phyloP scores from a whole-genome alignment of 1,140 invertebrate species.

The Lamellibrachia luymesi region DNA sequence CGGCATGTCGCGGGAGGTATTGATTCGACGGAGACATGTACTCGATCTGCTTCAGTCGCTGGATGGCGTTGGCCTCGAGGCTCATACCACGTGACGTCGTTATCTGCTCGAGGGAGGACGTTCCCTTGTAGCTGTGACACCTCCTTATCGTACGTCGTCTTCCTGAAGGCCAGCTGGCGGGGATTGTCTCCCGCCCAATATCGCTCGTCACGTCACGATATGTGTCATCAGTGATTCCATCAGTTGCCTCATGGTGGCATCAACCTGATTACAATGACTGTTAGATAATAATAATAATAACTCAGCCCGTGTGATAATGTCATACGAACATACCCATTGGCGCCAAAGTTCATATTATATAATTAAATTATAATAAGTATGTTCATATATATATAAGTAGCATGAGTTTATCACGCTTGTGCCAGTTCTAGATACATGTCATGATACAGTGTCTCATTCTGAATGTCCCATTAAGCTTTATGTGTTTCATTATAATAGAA shows the following conservation, averaged over 20 bases:
- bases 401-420: too few relatives aligned
- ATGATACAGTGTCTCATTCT: too few relatives aligned
- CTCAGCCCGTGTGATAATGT: not conserved
- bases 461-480: too few relatives aligned
- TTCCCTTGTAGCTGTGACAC: not conserved
- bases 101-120: not conserved
- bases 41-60: not conserved
- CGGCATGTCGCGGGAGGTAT: not conserved
- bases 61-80: not conserved
- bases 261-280: not conserved
- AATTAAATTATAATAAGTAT: too few relatives aligned
- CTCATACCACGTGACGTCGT: not conserved
- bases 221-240: not conserved
- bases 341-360: not conserved
- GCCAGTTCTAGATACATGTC: too few relatives aligned
- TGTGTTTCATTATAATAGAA: too few relatives aligned
- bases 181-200: not conserved
- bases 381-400: too few relatives aligned
- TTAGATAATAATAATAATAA: not conserved
- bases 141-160: not conserved
- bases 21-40: not conserved
- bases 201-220: not conserved
- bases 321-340: not conserved
- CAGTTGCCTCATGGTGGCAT: not conserved
- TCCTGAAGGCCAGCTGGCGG: not conserved